Conservation (phyloP, 2,888 invertebrate genomes). For the Argyresthia albistria region DNA sequence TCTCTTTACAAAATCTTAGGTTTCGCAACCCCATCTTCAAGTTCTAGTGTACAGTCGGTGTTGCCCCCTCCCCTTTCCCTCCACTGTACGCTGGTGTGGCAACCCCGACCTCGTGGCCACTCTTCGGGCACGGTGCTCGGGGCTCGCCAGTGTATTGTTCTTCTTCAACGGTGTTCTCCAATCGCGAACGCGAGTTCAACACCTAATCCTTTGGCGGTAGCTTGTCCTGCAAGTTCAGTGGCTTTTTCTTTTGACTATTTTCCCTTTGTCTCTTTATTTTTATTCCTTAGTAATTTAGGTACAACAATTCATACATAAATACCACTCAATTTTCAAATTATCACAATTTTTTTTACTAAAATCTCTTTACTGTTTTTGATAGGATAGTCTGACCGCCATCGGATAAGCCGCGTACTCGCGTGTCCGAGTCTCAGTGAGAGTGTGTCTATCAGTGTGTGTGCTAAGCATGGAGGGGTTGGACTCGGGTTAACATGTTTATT, state of each 20-base stretch:
- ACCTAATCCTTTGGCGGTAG: background rate
- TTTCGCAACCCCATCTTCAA: background rate
- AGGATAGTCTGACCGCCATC: too few relatives aligned
- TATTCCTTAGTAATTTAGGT: constrained; percentile 4
- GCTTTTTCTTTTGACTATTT: constrained; percentile 1
- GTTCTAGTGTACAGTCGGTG: constrained; percentile 8
- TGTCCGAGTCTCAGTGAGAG: background rate
- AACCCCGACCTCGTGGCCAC: constrained; percentile 25
- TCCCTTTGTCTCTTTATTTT: too few relatives aligned
- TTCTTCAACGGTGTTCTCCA: background rate
- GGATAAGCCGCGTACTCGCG: too few relatives aligned
- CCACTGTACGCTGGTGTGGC: constrained; percentile 17
- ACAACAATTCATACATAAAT: constrained; percentile 7
- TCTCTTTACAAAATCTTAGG: too few relatives aligned
- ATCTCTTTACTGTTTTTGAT: constrained; percentile 8
- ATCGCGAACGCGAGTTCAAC: background rate
- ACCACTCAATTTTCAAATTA: too few relatives aligned
- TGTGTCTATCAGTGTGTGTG: constrained; percentile 26
- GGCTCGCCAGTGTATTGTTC: background rate
- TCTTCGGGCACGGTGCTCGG: constrained; percentile 16
- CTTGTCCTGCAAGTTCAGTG: constrained; percentile 5
- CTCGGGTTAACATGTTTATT: constrained; percentile 67
- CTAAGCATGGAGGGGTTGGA: constrained; percentile 58
- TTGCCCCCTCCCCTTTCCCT: constrained; percentile 5
- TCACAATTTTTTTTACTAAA: constrained; percentile 4